phyloP scores from a whole-genome alignment of 2,797 vertebrate genomes.

The Molossus molossus region DNA sequence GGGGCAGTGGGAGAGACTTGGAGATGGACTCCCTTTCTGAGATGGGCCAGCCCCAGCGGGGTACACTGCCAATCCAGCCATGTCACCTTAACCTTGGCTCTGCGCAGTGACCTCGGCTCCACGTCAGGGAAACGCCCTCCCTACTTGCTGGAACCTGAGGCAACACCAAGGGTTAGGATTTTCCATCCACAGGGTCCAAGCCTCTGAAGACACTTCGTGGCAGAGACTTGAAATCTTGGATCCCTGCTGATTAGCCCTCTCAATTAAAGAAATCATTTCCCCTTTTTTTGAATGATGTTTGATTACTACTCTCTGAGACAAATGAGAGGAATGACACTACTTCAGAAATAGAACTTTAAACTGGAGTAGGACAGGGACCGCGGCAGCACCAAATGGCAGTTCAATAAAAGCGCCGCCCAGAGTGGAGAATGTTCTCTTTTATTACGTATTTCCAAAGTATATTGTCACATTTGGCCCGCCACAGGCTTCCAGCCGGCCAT shows the following conservation, averaged over 20 bases:
- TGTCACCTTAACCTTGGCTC: slow-evolving; percentile 80
- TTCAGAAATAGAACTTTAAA: slow-evolving; percentile 68
- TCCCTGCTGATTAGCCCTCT: slow-evolving; percentile 79
- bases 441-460: slow-evolving; percentile 10
- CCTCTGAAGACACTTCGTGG: slow-evolving; percentile 82
- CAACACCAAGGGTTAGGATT: slow-evolving; percentile 75
- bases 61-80: not conserved
- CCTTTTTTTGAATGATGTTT: slow-evolving; percentile 76
- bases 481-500: slow-evolving; percentile 67
- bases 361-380: slow-evolving; percentile 19
- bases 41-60: too few relatives aligned
- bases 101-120: slow-evolving; percentile 68
- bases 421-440: slow-evolving; percentile 63
- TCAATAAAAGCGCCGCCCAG: slow-evolving; percentile 43
- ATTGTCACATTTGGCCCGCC: slow-evolving; percentile 54
- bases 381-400: slow-evolving; percentile 38
- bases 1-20: slow-evolving; percentile 7
- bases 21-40: slow-evolving; percentile 54
- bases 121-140: slow-evolving; percentile 69
- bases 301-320: slow-evolving; percentile 63
- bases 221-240: slow-evolving; percentile 76
- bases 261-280: slow-evolving; percentile 81
- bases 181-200: slow-evolving; percentile 76
- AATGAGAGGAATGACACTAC: slow-evolving; percentile 34
- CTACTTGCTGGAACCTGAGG: slow-evolving; percentile 74